phyloP scores from a whole-genome alignment of 2,113 vertebrate genomes.

The Dasyprocta punctata region DNA sequence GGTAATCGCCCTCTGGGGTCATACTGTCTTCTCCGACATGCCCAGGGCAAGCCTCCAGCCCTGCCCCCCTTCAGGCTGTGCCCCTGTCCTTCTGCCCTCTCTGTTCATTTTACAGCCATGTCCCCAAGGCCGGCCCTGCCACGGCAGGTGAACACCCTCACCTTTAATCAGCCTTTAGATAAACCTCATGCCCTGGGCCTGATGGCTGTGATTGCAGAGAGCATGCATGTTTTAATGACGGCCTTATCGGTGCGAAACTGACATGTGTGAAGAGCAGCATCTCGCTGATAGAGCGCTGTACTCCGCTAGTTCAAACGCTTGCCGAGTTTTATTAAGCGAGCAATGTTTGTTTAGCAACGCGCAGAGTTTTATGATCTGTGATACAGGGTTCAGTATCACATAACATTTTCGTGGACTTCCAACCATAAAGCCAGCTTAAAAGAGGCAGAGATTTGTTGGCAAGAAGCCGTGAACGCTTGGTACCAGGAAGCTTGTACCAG shows the following conservation, averaged over 20 bases:
- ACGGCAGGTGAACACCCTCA: background rate
- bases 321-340: conserved; percentile 15
- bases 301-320: conserved; percentile 28
- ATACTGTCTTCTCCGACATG: background rate
- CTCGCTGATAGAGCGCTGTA: background rate
- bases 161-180: conserved; percentile 34
- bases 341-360: conserved; percentile 48
- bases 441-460: conserved; percentile 38
- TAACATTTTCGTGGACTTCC: conserved; percentile 24
- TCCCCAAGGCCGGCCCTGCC: background rate
- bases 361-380: background rate
- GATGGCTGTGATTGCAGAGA: background rate
- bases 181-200: background rate
- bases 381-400: background rate
- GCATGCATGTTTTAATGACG: background rate
- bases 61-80: background rate
- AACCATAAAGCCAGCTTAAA: conserved; percentile 43
- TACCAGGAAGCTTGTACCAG: background rate
- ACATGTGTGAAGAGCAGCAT: background rate
- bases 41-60: background rate
- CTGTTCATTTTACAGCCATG: background rate
- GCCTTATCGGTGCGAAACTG: background rate
- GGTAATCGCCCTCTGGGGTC: background rate
- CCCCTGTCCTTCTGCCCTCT: background rate
- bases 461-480: conserved; percentile 25